Base-by-base conservation (phyloP, 2,888 invertebrate genomes). In the Meteorus cinctellus region DNA sequence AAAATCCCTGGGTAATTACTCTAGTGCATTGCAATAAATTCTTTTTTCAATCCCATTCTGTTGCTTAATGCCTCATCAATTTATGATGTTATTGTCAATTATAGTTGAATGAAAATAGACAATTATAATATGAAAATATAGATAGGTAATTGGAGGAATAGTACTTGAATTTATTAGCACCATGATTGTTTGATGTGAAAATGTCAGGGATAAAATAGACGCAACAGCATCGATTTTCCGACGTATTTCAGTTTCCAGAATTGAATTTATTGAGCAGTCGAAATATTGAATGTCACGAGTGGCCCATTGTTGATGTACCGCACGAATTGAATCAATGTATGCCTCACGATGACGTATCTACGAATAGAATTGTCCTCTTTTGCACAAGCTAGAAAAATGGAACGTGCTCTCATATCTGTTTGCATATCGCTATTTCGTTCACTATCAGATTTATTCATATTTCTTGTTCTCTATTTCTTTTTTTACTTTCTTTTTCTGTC, bases 281-380 rank as follows among this genome's bases (percentile, higher is more conserved):
- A 51, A 70, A 55, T 55, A 55, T 55, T 34, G 36, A 59, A 45
- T 63, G 34, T 62, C n/a, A 48, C 48, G 24, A 31, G 29, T 31
- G 62, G 19, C 62, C 27, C 48, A 72, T 72, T 72, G 72, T 72
- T 63, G 45, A 48, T 65, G 63, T 72, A 48, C 48, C 27, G 72
- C 51, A 45, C 63, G 63, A 63, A 72, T 63, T 41, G 63, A 72
- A 72, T 72, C 63, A 70, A 70, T 70, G 36, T 59, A 70, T 14
- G n/a, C 31, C 59, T 51, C 59, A 59, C 29, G 27, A 59, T 34
- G 36, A 19, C 59, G n/a, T 70, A 24, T 70, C 59, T 51, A n/a
- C 59, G 69, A 70, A 70, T 70, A 59, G 55, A 70, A 70, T 70
- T 70, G 69, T 70, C 14, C 69, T 70, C 24, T 68, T 68, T 36